A percentile compares a stretch with the other conserved stretches of the same genome.
Conservation (phyloP, 2,888 invertebrate genomes). For the Hecatera dysodea region DNA sequence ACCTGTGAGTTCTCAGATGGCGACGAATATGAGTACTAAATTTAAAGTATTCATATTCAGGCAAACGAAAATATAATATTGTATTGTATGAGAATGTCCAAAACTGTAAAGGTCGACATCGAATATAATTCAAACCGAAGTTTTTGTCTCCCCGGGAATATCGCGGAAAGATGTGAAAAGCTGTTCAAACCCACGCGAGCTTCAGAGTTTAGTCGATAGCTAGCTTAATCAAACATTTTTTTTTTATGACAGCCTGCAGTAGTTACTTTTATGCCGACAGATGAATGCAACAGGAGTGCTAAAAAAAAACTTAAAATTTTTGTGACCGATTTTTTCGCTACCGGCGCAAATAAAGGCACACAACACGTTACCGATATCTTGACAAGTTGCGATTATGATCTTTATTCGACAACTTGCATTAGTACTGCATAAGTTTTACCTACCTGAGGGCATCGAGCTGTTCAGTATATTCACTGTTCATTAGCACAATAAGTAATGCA, state of each 20-base stretch:
- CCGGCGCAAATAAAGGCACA: too few species aligned
- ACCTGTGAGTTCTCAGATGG: background rate
- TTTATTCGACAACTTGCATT: background rate
- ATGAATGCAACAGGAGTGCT: background rate
- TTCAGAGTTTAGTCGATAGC: background rate
- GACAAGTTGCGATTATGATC: too few species aligned
- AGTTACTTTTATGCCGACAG: background rate
- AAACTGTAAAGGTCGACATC: background rate
- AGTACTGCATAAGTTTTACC: background rate
- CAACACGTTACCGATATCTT: too few species aligned
- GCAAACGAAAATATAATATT: background rate
- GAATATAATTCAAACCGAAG: background rate
- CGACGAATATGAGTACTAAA: background rate
- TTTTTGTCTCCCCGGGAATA: background rate
- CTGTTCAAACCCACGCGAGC: background rate
- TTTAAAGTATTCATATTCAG: background rate
- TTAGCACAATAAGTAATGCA: conserved; percentile 40
- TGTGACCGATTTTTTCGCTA: background rate
- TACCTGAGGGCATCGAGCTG: conserved; percentile 6
- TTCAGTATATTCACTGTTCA: conserved; percentile 24
- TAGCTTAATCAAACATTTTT: background rate
- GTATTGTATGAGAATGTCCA: background rate
- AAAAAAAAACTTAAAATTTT: background rate
- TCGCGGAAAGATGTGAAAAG: background rate
- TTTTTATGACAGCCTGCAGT: background rate